These are phyloP conservation scores for Andrena dorsata DNA, from an alignment of 2,888 invertebrate genomes.

Conservation along the genomic window DNA sequence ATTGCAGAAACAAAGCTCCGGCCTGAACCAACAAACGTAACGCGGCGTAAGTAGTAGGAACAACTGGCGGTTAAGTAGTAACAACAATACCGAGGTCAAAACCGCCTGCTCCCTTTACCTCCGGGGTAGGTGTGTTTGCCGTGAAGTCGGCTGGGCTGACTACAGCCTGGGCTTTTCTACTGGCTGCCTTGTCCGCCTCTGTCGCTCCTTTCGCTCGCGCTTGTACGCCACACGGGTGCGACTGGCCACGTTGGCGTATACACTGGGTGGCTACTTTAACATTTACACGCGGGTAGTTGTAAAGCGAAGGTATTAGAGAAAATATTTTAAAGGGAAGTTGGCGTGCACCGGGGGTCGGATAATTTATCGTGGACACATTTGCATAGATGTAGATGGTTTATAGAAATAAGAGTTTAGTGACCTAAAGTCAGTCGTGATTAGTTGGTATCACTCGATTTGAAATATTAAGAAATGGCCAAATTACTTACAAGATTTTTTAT, in stretches of 20 bases:
- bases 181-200: conserved; percentile 18
- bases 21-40: conserved; percentile 63
- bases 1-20: conserved; percentile 66
- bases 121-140: conserved; percentile 57
- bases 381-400: too few relatives aligned
- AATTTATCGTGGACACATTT: too few relatives aligned
- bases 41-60: conserved; percentile 68
- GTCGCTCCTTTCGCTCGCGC: conserved; percentile 9
- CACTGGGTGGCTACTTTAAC: not conserved
- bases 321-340: too few relatives aligned
- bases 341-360: too few relatives aligned
- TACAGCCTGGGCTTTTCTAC: conserved; percentile 50
- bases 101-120: conserved; percentile 24
- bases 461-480: too few relatives aligned
- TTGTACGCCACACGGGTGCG: not conserved
- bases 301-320: too few relatives aligned
- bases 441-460: too few relatives aligned
- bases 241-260: not conserved
- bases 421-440: too few relatives aligned
- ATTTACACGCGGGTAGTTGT: too few relatives aligned
- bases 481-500: too few relatives aligned
- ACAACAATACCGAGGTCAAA: conserved; percentile 67
- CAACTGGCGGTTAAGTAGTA: conserved; percentile 71
- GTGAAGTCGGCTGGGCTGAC: conserved; percentile 51
- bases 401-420: too few relatives aligned